Percentiles rank a stretch among this genome's conserved stretches.
Evolutionary conservation across 64 coral and sea anemone genomes (phyloP).

Genomic region (Stylophora pistillata): DNA sequence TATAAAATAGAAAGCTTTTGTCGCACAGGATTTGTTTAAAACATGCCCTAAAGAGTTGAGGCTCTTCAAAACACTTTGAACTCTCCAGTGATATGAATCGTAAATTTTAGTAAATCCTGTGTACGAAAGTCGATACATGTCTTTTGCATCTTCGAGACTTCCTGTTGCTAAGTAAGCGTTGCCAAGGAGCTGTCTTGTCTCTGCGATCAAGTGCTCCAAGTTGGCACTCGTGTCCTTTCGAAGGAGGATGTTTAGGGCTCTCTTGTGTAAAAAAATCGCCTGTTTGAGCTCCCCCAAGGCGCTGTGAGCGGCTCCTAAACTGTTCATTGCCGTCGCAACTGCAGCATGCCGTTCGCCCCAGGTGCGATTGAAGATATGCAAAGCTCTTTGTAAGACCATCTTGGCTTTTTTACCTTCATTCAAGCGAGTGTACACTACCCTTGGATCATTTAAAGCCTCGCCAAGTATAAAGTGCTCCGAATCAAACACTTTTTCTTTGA

Average conservation of each 20-base stretch:
- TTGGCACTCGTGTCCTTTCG: neutral
- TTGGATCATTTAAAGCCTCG: slow-evolving; percentile 74
- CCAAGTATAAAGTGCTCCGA: slow-evolving; percentile 72
- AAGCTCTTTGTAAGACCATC: slow-evolving; percentile 36
- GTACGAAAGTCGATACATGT: slow-evolving; percentile 60
- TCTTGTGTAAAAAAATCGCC: slow-evolving; percentile 45
- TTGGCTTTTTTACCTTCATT: slow-evolving; percentile 54
- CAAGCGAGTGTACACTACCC: slow-evolving; percentile 61
- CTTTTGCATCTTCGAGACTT: slow-evolving; percentile 27
- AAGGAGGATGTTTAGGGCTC: slow-evolving; percentile 53
- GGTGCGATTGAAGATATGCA: slow-evolving; percentile 62
- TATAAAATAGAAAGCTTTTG: neutral
- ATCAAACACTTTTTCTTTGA: slow-evolving; percentile 76
- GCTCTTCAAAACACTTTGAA: slow-evolving; percentile 12
- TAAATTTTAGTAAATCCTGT: slow-evolving; percentile 44
- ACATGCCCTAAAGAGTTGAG: slow-evolving; percentile 12
- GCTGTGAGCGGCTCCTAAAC: slow-evolving; percentile 67
- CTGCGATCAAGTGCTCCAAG: slow-evolving; percentile 47
- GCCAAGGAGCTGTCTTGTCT: slow-evolving; percentile 57
- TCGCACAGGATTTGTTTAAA: neutral
- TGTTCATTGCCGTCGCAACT: slow-evolving; percentile 57
- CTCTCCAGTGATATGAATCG: slow-evolving; percentile 62
- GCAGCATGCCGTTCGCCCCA: slow-evolving; percentile 62
- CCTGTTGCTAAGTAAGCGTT: slow-evolving; percentile 40
- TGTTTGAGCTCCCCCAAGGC: slow-evolving; percentile 12